These are phyloP conservation scores for Plectus sambesii DNA, from an alignment of 1,140 invertebrate genomes.

Conservation along the genomic window DNA sequence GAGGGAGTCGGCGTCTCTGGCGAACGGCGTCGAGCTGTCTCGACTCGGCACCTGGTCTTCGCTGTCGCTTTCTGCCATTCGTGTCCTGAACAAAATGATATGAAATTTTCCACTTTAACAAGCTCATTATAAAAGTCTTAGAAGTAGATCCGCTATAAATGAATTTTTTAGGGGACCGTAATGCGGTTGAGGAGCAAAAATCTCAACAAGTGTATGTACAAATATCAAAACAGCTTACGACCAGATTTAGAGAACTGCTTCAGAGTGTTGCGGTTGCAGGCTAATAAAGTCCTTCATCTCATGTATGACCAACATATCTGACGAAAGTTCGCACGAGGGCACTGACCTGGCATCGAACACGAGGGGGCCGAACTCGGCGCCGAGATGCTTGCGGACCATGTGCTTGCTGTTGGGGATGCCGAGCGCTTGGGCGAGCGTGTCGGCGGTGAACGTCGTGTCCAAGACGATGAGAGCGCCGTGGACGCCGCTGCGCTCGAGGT, in stretches of 20 bases:
- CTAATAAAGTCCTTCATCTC: too few species aligned
- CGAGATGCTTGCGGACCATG: slow-evolving; percentile 76
- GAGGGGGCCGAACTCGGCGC: slow-evolving; percentile 74
- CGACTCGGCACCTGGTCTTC: too few species aligned
- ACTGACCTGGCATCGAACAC: slow-evolving; percentile 80
- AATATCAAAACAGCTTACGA: not conserved
- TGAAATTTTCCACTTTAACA: too few species aligned
- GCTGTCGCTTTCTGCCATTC: too few species aligned
- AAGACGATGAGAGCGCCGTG: slow-evolving; percentile 80
- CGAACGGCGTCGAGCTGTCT: too few species aligned
- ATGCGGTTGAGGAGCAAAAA: slow-evolving; percentile 9
- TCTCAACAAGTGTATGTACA: not conserved
- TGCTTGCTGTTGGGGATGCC: slow-evolving; percentile 82
- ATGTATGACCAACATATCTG: too few species aligned
- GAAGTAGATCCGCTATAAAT: too few species aligned
- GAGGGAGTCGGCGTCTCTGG: too few species aligned
- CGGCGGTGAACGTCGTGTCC: slow-evolving; percentile 77
- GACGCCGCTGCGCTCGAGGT: slow-evolving; percentile 85
- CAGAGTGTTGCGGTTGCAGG: not conserved
- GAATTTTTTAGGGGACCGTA: too few species aligned
- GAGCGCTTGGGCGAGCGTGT: slow-evolving; percentile 79
- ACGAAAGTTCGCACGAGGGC: too few species aligned
- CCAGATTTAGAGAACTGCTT: not conserved
- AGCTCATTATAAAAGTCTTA: too few species aligned
- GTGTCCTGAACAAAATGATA: too few species aligned